Percentiles rank a stretch among this genome's conserved stretches.
phyloP scores from a whole-genome alignment of 1,140 invertebrate genomes.

The Ips nitidus region DNA sequence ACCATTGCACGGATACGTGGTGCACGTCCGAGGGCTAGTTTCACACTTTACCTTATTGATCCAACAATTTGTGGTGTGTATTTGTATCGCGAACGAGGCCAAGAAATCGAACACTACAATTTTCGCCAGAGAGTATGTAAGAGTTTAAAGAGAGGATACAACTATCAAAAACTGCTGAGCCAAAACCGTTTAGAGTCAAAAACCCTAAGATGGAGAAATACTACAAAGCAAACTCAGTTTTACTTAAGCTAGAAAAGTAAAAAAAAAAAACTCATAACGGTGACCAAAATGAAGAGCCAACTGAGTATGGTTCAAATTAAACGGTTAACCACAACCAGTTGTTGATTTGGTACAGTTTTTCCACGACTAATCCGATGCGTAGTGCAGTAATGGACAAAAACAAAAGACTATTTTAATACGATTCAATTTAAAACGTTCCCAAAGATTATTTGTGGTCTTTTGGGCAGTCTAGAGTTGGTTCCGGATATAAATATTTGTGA shows the following conservation, averaged over 20 bases:
- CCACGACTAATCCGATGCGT: background rate
- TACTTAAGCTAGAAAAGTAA: no score
- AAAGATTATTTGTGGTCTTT: conserved; percentile 14
- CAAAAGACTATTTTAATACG: conserved; percentile 10
- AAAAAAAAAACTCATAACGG: no score
- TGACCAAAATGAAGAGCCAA: no score
- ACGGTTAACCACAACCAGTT: no score
- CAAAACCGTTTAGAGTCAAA: no score
- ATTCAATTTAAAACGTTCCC: conserved; percentile 23
- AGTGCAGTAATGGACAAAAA: conserved; percentile 4
- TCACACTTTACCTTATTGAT: conserved; percentile 16
- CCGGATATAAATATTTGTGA: no score
- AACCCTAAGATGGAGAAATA: no score
- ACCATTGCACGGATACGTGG: conserved; percentile 9
- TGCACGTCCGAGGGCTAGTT: conserved; percentile 10
- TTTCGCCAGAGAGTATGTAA: no score
- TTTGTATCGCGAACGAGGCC: background rate
- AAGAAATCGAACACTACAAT: background rate
- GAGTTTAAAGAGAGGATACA: no score
- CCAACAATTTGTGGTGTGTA: conserved; percentile 3
- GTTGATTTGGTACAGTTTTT: background rate
- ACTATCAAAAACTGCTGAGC: no score
- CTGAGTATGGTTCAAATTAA: no score
- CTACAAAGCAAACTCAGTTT: no score
- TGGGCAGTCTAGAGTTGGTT: background rate